Percentiles rank a stretch among this genome's conserved stretches.
phyloP scores from a whole-genome alignment of 2,113 vertebrate species.

The Psophia crepitans region DNA sequence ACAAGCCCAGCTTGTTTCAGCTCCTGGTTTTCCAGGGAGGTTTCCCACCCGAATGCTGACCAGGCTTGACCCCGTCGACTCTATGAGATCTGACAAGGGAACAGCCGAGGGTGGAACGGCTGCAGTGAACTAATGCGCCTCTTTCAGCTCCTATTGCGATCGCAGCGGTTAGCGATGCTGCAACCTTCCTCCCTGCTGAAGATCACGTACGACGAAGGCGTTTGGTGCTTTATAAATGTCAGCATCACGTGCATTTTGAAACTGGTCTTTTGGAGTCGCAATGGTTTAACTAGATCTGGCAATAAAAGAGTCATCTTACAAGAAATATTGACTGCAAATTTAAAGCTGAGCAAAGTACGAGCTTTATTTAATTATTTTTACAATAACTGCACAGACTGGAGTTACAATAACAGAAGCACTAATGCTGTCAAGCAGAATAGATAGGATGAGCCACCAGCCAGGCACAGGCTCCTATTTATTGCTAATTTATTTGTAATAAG shows the following conservation, averaged over 20 bases:
- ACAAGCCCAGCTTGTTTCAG: background rate
- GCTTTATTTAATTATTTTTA: background rate
- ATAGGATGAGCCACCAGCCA: background rate
- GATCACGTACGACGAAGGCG: fast-evolving
- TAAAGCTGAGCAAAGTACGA: background rate
- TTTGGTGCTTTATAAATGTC: background rate
- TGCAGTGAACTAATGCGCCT: background rate
- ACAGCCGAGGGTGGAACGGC: background rate
- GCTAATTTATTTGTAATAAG: conserved; percentile 4
- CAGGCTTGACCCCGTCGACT: background rate
- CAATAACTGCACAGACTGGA: background rate
- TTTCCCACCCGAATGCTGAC: background rate
- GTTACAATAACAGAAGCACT: background rate
- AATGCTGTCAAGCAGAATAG: background rate
- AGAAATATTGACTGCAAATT: background rate
- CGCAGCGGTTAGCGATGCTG: background rate
- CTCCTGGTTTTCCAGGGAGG: background rate
- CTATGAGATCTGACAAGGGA: background rate
- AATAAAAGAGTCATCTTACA: background rate
- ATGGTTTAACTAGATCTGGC: background rate
- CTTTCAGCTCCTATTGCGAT: background rate
- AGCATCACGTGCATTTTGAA: fast-evolving
- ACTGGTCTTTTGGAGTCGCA: background rate
- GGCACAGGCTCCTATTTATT: background rate
- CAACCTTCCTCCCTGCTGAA: background rate